Percentiles rank a stretch among this genome's conserved stretches.
These are phyloP conservation scores for Hiodon alosoides DNA, from an alignment of 2,113 vertebrate species.

Conservation along the genomic window DNA sequence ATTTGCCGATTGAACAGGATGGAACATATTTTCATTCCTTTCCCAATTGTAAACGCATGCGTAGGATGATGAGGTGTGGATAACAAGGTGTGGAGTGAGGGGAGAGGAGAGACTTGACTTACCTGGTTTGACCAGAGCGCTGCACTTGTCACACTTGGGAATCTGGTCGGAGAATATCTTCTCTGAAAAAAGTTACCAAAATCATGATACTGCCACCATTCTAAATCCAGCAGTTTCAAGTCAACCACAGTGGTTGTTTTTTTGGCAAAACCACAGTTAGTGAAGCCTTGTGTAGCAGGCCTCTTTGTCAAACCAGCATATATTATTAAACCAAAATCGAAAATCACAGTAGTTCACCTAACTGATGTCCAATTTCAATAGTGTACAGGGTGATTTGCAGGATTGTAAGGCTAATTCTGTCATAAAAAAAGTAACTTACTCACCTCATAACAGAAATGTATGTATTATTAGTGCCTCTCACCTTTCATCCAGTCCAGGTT, in stretches of 20 bases:
- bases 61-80: no score
- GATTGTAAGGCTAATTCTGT: background rate
- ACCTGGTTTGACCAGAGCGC: slow-evolving; percentile 83
- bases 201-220: background rate
- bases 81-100: background rate
- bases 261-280: no score
- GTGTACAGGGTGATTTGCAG: no score
- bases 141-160: slow-evolving; percentile 80
- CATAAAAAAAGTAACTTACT: background rate
- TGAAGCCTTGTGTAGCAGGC: no score
- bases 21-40: no score
- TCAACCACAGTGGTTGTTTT: no score
- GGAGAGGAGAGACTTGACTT: slow-evolving; percentile 31
- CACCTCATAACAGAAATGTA: background rate
- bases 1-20: background rate
- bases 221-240: background rate
- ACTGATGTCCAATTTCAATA: no score
- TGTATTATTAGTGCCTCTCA: slow-evolving; percentile 27
- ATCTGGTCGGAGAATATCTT: slow-evolving; percentile 76
- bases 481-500: slow-evolving; percentile 86
- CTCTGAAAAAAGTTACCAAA: slow-evolving; percentile 51
- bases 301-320: no score
- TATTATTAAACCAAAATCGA: no score
- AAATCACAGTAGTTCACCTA: no score
- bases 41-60: no score